Evolutionary conservation across 2,797 vertebrate genomes (phyloP).

Genomic region (Poeciliopsis infans): DNA sequence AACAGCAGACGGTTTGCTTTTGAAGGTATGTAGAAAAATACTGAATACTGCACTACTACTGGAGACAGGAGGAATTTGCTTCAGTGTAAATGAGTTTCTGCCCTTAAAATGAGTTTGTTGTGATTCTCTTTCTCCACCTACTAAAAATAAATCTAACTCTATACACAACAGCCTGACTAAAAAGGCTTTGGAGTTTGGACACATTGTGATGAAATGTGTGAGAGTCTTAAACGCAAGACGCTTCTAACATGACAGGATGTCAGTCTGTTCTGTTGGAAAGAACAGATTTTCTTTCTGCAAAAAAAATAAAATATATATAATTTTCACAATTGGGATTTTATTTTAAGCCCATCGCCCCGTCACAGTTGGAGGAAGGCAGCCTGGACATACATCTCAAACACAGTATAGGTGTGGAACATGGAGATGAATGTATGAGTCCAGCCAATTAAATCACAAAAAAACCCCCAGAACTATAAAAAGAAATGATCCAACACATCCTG

Average conservation of each 20-base stretch:
- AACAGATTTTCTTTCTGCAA: no score
- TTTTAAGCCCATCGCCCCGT: no score
- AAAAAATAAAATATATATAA: no score
- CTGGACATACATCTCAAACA: conserved; percentile 16
- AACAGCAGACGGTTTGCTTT: conserved; percentile 76
- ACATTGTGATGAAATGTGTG: background rate
- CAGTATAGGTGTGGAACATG: conserved; percentile 2
- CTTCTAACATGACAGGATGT: background rate
- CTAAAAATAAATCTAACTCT: background rate
- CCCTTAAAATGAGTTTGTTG: background rate
- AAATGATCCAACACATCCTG: conserved; percentile 7
- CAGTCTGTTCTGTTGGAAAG: no score
- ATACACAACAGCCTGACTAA: background rate
- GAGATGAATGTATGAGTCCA: conserved; percentile 5
- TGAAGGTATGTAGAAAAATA: conserved; percentile 69
- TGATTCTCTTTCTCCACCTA: background rate
- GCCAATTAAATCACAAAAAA: conserved; percentile 13
- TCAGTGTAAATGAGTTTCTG: background rate
- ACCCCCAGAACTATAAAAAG: background rate
- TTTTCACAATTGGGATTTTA: no score
- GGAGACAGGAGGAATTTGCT: background rate
- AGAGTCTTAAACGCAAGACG: background rate
- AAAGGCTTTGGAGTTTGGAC: background rate
- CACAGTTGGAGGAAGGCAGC: conserved; percentile 18
- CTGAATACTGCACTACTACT: background rate